phyloP scores from a whole-genome alignment of 2,113 vertebrate genomes.

The Grammomys surdaster region DNA sequence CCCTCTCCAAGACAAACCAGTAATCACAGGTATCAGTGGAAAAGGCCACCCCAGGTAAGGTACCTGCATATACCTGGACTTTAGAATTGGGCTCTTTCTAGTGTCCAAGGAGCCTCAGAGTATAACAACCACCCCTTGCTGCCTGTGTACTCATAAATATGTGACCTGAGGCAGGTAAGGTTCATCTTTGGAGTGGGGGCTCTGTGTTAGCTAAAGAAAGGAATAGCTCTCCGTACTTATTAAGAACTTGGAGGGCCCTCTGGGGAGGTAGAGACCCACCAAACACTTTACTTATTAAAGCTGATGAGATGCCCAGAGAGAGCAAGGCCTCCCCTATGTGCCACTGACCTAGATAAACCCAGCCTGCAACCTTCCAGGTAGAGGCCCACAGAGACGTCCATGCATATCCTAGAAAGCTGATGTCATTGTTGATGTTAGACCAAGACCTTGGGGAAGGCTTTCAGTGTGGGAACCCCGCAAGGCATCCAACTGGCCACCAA shows the following conservation, averaged over 20 bases:
- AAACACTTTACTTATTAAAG: background rate
- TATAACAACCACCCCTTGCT: background rate
- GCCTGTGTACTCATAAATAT: rapidly evolving
- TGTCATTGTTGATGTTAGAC: background rate
- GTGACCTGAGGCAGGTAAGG: background rate
- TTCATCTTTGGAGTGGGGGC: background rate
- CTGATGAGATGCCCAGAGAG: background rate
- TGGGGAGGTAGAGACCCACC: background rate
- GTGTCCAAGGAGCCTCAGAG: too few species aligned
- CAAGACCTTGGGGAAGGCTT: background rate
- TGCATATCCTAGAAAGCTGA: background rate
- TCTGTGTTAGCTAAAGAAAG: background rate
- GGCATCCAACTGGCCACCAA: background rate
- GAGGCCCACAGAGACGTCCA: background rate
- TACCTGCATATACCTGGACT: background rate
- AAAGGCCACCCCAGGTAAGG: background rate
- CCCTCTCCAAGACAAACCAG: background rate
- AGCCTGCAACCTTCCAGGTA: background rate
- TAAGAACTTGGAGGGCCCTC: background rate
- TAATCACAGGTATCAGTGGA: background rate
- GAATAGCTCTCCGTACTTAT: background rate
- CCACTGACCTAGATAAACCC: background rate
- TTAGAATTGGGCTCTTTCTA: background rate
- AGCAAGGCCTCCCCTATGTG: background rate
- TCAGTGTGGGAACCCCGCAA: background rate